These are phyloP conservation scores for Polyodon spathula DNA, from an alignment of 2,113 vertebrate genomes.

Conservation along the genomic window DNA sequence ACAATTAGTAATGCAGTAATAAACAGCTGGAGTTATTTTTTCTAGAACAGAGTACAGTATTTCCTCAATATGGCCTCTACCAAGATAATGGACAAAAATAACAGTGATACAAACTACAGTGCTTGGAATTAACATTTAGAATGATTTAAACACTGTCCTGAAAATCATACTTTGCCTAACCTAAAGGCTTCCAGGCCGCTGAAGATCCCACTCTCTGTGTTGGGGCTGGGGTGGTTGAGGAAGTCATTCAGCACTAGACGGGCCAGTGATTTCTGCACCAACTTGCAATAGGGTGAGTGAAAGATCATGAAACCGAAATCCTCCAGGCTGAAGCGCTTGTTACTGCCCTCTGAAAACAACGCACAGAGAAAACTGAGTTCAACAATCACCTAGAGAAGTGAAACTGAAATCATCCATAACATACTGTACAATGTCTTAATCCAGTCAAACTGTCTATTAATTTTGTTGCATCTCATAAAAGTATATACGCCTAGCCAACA, in stretches of 20 bases:
- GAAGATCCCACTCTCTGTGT: conserved; percentile 67
- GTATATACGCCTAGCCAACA: too few species aligned
- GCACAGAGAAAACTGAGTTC: too few species aligned
- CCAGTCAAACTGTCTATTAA: too few species aligned
- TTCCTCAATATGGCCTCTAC: background rate
- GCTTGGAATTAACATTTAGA: too few species aligned
- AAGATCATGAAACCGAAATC: conserved; percentile 89
- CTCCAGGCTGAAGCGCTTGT: conserved; percentile 75
- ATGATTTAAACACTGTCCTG: too few species aligned
- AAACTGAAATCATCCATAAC: too few species aligned
- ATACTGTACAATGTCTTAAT: too few species aligned
- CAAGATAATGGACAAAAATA: background rate
- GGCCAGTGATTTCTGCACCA: conserved; percentile 93
- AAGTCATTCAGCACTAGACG: conserved; percentile 89
- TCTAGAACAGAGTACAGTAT: background rate
- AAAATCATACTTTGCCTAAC: conserved; percentile 47
- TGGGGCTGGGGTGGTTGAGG: conserved; percentile 66
- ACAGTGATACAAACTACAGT: too few species aligned
- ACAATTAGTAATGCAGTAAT: too few species aligned
- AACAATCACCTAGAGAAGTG: too few species aligned
- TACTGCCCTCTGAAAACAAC: conserved; percentile 66
- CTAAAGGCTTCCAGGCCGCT: conserved; percentile 85
- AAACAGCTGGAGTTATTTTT: background rate
- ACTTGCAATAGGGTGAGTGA: conserved; percentile 93
- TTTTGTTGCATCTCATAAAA: too few species aligned